These are phyloP conservation scores for Anas platyrhynchos DNA, from an alignment of 2,113 vertebrate genomes.

Conservation along the genomic window DNA sequence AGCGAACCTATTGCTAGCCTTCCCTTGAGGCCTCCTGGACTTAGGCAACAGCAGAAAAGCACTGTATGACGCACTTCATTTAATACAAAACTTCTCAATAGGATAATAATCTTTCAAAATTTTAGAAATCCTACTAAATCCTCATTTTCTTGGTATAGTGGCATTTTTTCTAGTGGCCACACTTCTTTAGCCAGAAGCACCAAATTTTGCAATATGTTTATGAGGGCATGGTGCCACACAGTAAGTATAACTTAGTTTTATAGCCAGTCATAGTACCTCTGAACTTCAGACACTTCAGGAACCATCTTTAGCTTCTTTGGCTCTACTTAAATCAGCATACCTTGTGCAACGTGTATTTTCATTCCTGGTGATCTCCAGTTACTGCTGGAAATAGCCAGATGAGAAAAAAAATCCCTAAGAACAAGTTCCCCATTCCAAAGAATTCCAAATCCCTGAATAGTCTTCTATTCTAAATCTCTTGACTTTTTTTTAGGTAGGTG, in stretches of 20 bases:
- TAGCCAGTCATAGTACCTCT: background rate
- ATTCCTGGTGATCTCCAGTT: background rate
- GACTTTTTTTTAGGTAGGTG: background rate
- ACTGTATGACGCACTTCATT: background rate
- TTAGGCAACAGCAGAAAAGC: background rate
- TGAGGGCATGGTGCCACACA: background rate
- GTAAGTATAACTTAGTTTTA: background rate
- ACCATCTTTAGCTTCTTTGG: background rate
- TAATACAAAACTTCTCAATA: background rate
- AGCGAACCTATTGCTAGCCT: background rate
- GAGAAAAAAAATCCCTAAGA: background rate
- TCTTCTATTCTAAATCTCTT: background rate
- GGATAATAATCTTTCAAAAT: background rate
- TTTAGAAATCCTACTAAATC: background rate
- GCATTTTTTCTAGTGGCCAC: background rate
- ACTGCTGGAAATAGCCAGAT: background rate
- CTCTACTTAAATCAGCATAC: background rate
- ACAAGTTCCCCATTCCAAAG: background rate
- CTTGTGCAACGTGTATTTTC: background rate
- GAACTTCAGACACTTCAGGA: background rate
- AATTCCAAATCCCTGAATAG: background rate
- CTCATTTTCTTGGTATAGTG: background rate
- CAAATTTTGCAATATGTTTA: background rate
- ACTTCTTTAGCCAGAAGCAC: background rate
- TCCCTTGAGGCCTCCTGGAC: background rate